A percentile compares a stretch with the other conserved stretches of the same genome.
Conservation (phyloP, 2,888 invertebrate genomes). For the Leptothorax acervorum region DNA sequence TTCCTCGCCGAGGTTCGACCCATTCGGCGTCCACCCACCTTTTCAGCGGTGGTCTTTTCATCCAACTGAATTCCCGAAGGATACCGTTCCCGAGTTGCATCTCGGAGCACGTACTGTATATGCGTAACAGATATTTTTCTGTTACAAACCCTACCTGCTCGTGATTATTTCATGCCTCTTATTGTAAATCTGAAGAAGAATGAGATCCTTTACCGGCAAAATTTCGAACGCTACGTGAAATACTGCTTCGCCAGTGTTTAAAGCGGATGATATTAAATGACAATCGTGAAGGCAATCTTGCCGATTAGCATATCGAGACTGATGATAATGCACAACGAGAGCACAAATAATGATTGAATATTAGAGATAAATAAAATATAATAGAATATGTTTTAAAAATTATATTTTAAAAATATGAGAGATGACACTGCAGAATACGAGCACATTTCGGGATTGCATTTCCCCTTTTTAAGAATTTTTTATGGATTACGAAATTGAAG, state of each 20-base stretch:
- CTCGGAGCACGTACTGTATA: slow-evolving; percentile 43
- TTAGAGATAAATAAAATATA: neutral
- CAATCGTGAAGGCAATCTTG: neutral
- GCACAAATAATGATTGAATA: neutral
- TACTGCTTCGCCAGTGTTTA: neutral
- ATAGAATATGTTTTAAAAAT: neutral
- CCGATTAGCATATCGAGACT: neutral
- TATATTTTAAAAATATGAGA: neutral
- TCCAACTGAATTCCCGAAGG: slow-evolving; percentile 43
- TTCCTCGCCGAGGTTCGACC: slow-evolving; percentile 44
- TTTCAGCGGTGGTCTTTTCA: slow-evolving; percentile 16
- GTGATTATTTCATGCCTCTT: slow-evolving; percentile 42
- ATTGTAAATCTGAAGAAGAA: slow-evolving; percentile 21
- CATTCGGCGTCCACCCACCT: slow-evolving; percentile 13
- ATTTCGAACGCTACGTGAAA: slow-evolving; percentile 12
- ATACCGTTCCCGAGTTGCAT: slow-evolving; percentile 6
- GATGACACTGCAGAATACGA: neutral
- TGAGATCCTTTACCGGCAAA: neutral
- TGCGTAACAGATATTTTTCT: slow-evolving; percentile 45
- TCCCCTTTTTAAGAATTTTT: neutral
- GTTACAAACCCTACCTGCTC: slow-evolving; percentile 3
- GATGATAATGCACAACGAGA: neutral
- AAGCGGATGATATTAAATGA: slow-evolving; percentile 16
- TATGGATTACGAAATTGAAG: neutral
- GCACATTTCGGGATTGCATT: neutral